phyloP scores from a whole-genome alignment of 2,113 vertebrate genomes.

The Eptesicus fuscus region DNA sequence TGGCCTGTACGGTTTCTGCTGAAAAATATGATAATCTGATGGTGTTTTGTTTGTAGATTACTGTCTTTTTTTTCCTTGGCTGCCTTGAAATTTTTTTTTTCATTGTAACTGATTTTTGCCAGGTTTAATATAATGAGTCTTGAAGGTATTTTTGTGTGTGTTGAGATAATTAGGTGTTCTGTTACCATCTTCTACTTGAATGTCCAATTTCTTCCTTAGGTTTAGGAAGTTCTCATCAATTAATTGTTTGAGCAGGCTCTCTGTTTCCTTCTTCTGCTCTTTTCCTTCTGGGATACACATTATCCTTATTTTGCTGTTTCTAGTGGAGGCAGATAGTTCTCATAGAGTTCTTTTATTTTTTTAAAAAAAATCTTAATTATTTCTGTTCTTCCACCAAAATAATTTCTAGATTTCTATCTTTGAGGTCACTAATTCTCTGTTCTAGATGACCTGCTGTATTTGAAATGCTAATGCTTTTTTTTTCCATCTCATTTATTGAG shows the following conservation, averaged over 20 bases:
- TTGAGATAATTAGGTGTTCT: neutral
- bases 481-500: neutral
- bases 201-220: neutral
- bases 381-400: neutral
- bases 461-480: neutral
- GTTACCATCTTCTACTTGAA: neutral
- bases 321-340: neutral
- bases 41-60: neutral
- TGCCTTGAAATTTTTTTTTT: neutral
- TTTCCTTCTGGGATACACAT: neutral
- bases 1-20: no score
- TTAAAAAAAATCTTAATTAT: neutral
- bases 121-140: neutral
- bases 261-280: neutral
- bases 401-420: neutral
- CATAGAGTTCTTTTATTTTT: neutral
- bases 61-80: neutral
- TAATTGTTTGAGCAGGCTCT: neutral
- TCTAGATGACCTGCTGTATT: neutral
- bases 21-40: neutral
- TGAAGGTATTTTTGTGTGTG: neutral
- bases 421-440: neutral
- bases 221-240: neutral
- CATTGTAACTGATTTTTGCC: neutral
- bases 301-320: neutral